Evolutionary conservation across 1,140 invertebrate species (phyloP), one percentile per base, ranked within the genome.

Genomic region (Nymphalis io): DNA sequence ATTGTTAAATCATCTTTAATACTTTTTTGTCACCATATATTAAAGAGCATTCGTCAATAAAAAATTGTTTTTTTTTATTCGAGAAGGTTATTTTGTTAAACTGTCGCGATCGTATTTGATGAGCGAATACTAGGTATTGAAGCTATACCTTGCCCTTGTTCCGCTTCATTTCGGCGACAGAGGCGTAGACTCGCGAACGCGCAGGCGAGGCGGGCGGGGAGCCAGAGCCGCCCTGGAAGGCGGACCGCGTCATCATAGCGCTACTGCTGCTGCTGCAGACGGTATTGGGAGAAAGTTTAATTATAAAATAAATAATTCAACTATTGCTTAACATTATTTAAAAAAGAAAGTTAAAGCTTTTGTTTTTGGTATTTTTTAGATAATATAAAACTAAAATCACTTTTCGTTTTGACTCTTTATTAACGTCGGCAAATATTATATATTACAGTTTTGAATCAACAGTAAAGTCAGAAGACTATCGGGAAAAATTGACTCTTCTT

Each of bases 81-180:
- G 3, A 33, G 27, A 6, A 33, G 27, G 8, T n/a, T 33, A 33
- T 33, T 3, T 33, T 33, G 3, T 1, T 0, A 6, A 33, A 33
- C 27, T 33, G 27, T 33, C 27, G 27, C 4, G 27, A 8, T 33
- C 27, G 27, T 33, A 33, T 1, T 4, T 8, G 27, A 8, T 8
- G 27, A 33, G 5, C 6, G 3, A 38, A 40, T 15, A n/a, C 4
- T 13, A n/a, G n/a, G n/a, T n/a, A 44, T 13, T 15, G n/a, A 11
- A n/a, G 40, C 13, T 18, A 13, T 59, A 95, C 95, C 93, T 96
- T 96, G 78, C 93, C 94, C 87, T 95, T 94, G 74, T 93, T 94
- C 39, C 96, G 94, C 91, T 98, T 98, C 97, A 98, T 98, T 90
- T 98, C 97, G 0, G 97, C 96, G 58, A 98, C 97, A 87, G 97